A percentile compares a stretch with the other conserved stretches of the same genome.
These are phyloP conservation scores for Lasius platythorax DNA, from an alignment of 2,888 invertebrate genomes.

Conservation along the genomic window DNA sequence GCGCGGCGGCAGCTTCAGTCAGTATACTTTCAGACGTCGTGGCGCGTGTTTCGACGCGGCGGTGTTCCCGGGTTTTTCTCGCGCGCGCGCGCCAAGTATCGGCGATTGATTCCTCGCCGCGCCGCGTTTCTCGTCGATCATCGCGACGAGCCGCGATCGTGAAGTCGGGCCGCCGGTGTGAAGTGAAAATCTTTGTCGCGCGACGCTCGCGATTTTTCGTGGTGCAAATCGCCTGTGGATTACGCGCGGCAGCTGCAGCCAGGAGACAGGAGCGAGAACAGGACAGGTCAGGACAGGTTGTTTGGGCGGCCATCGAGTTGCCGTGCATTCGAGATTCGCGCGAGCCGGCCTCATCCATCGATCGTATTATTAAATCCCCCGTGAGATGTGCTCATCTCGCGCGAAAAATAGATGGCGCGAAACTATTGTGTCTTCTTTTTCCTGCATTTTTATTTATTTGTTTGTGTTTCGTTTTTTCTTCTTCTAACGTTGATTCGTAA, in stretches of 20 bases:
- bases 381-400: not conserved
- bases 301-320: slow-evolving; percentile 55
- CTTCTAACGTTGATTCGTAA: not conserved
- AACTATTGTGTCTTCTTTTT: not conserved
- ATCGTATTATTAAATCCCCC: slow-evolving; percentile 54
- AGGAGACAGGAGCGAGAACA: not conserved
- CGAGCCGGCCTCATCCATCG: slow-evolving; percentile 70
- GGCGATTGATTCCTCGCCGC: not conserved
- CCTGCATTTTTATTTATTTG: not conserved
- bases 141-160: not conserved
- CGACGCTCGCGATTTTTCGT: slow-evolving; percentile 33
- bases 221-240: slow-evolving; percentile 73
- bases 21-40: slow-evolving; percentile 78
- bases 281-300: slow-evolving; percentile 64
- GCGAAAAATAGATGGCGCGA: not conserved
- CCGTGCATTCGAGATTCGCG: slow-evolving; percentile 63
- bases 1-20: slow-evolving; percentile 66
- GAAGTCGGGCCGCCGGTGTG: slow-evolving; percentile 33
- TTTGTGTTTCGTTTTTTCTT: not conserved
- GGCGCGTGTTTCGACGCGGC: slow-evolving; percentile 67
- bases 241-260: slow-evolving; percentile 62
- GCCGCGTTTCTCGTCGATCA: slow-evolving; percentile 1
- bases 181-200: not conserved
- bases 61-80: not conserved
- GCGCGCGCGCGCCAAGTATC: slow-evolving; percentile 13